Evolutionary conservation across 2,888 invertebrate genomes (phyloP).

Genomic region (Lithophane semibrunnea): DNA sequence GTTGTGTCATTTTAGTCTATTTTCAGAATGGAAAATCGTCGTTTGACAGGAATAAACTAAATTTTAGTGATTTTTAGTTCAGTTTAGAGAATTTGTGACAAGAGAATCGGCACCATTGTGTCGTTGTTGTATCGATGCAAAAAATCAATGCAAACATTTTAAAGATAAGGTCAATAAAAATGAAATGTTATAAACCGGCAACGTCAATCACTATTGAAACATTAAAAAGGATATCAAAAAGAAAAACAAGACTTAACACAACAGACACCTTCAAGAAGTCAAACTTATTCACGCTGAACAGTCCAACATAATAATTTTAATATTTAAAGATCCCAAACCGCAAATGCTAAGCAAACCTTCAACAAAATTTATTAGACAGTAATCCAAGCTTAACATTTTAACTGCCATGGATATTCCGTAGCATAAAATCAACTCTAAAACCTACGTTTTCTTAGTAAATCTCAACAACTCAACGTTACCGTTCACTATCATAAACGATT

Average conservation of each 20-base stretch:
- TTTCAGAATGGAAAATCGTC: too few relatives aligned
- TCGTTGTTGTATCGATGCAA: background rate
- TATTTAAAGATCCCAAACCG: slow-evolving; percentile 1
- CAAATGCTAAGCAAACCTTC: slow-evolving; percentile 40
- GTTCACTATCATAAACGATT: slow-evolving; percentile 67
- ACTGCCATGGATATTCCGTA: background rate
- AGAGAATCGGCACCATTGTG: too few relatives aligned
- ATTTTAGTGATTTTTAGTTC: too few relatives aligned
- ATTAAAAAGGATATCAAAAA: background rate
- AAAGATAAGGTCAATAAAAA: background rate
- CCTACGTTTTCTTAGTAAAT: slow-evolving; percentile 59
- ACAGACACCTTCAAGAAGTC: background rate
- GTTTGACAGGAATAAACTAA: too few relatives aligned
- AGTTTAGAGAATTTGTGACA: too few relatives aligned
- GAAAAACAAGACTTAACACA: background rate
- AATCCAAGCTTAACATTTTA: slow-evolving; percentile 4
- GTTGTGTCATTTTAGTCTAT: too few relatives aligned
- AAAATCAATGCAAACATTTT: background rate
- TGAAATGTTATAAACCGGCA: background rate
- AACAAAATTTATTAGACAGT: slow-evolving; percentile 41
- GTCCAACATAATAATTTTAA: background rate
- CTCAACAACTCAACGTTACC: slow-evolving; percentile 54
- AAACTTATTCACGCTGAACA: slow-evolving; percentile 2
- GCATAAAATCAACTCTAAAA: slow-evolving; percentile 27
- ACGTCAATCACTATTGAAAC: background rate